Conservation (phyloP, 2,113 vertebrate species). For the Ceyx cyanopectus region DNA sequence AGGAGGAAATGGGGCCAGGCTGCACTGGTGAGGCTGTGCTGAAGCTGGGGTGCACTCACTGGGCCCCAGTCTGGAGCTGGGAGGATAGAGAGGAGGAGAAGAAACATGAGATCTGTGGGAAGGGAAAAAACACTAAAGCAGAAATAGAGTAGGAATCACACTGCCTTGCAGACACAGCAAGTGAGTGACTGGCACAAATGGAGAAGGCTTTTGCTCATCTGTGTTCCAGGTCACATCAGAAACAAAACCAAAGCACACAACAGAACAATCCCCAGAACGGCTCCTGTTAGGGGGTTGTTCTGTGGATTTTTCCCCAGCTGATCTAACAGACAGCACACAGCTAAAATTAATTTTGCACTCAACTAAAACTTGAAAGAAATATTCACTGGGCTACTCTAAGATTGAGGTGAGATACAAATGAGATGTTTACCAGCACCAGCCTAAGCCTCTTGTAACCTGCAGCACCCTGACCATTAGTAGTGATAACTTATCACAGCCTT, state of each 20-base stretch:
- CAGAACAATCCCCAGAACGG: neutral
- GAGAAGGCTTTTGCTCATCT: neutral
- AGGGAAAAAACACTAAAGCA: neutral
- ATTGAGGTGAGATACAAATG: neutral
- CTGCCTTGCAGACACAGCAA: neutral
- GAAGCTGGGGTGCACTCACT: neutral
- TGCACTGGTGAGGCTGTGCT: rapidly evolving
- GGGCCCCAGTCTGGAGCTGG: neutral
- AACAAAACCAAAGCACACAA: neutral
- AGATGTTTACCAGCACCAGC: neutral
- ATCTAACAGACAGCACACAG: neutral
- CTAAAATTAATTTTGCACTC: neutral
- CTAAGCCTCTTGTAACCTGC: neutral
- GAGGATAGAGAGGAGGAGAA: neutral
- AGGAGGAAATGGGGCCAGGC: neutral
- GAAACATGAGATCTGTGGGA: neutral
- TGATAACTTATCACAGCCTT: neutral
- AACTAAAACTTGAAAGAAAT: neutral
- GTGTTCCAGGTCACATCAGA: neutral
- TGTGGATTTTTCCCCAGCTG: neutral
- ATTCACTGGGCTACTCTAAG: neutral
- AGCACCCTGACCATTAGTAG: neutral
- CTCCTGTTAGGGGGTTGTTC: neutral
- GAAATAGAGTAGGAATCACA: neutral
- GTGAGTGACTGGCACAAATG: neutral